Base-by-base conservation (phyloP, 1,140 invertebrate species). In the Drosophila kepulauana region DNA sequence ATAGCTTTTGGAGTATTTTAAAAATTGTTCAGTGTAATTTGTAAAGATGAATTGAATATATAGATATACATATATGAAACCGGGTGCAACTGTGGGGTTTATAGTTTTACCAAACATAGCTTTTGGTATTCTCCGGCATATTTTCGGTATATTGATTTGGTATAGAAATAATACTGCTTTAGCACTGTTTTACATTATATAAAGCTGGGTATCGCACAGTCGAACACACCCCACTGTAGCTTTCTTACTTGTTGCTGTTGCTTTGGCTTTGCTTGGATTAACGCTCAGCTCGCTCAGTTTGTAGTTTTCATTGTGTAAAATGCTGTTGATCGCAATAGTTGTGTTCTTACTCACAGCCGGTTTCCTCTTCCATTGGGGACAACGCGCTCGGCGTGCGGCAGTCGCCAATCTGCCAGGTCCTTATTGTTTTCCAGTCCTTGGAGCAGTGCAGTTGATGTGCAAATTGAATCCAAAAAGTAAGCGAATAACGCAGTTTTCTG, bases 351-450 rank as follows among this genome's bases (percentile, higher is more conserved):
- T 81, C 0, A 69, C 46, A 2, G 75, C 59, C 4, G 81, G 49
- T 28, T 72, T 51, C 33, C n/a, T 79, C 16, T 5, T 56, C 20
- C 81, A 89, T 56, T 63, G 67, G 15, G 28, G 64, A n/a, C 81
- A 81, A 49, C 46, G 62, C 33, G 54, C 28, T 10, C 75, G 81
- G 0, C 78, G 86, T 5, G 45, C 62, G 15, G 87, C 82, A 1
- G 85, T 89, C 5, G 69, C 81, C 65, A 89, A 89, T 72, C 52
- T 89, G 20, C 86, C 86, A n/a, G 85, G 85, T 35, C 86, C 81
- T 6, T 51, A 35, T 5, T 81, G 78, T 16, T 62, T 46, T 0
- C 85, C 85, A 1, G 2, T 84, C 2, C 1, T 89, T 1, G 85
- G 85, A 0, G 81, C 86, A 5, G 1, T 85, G 5, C 72, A 90